These are phyloP conservation scores for Hecatera dysodea DNA, from an alignment of 2,888 invertebrate species.

Conservation along the genomic window DNA sequence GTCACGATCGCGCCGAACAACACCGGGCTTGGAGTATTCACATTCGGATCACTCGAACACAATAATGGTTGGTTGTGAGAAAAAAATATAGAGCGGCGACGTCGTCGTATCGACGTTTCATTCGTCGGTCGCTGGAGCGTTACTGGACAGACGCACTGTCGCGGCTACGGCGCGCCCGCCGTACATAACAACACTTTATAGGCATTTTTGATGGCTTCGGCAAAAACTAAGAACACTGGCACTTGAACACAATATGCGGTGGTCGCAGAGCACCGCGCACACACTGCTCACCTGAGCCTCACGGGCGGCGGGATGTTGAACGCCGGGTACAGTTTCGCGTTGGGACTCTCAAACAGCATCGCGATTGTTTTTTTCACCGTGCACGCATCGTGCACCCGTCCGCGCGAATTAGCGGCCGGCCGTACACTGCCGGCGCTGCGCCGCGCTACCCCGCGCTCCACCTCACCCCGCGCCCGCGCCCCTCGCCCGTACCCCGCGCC, in stretches of 20 bases:
- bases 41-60: slow-evolving; percentile 48
- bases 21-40: slow-evolving; percentile 46
- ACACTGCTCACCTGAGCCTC: slow-evolving; percentile 87
- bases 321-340: slow-evolving; percentile 92
- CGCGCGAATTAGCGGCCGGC: slow-evolving; percentile 81
- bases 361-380: slow-evolving; percentile 85
- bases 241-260: slow-evolving; percentile 69
- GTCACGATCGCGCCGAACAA: slow-evolving; percentile 36
- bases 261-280: slow-evolving; percentile 45
- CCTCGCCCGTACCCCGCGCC: too few species aligned
- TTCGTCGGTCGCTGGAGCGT: slow-evolving; percentile 76
- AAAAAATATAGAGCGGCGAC: slow-evolving; percentile 69
- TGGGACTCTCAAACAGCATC: slow-evolving; percentile 94
- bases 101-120: slow-evolving; percentile 82
- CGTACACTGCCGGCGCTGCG: slow-evolving; percentile 81
- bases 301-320: slow-evolving; percentile 94
- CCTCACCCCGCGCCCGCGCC: slow-evolving; percentile 61
- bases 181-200: slow-evolving; percentile 78
- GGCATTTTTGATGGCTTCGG: slow-evolving; percentile 80
- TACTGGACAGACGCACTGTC: slow-evolving; percentile 77
- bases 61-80: slow-evolving; percentile 61
- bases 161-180: slow-evolving; percentile 73
- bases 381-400: slow-evolving; percentile 83
- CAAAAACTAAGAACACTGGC: slow-evolving; percentile 76
- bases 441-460: slow-evolving; percentile 70